Conservation (phyloP, 2,888 invertebrate genomes). For the Muscina levida region DNA sequence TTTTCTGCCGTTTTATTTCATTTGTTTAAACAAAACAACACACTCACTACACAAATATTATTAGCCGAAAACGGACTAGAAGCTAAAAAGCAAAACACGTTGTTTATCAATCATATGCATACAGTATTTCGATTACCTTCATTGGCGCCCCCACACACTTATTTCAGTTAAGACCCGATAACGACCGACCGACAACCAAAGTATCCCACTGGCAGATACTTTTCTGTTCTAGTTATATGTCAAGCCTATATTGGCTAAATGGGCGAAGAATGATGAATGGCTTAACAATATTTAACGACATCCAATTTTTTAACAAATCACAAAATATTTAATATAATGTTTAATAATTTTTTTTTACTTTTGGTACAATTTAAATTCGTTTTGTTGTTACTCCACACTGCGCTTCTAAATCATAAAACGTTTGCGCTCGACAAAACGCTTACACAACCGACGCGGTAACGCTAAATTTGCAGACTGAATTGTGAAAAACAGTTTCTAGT, state of each 20-base stretch:
- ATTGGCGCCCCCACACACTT: too few relatives aligned
- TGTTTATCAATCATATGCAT: constrained; percentile 45
- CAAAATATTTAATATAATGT: constrained; percentile 1
- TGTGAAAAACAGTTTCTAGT: constrained; percentile 30
- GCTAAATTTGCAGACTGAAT: constrained; percentile 73
- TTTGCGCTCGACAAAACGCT: constrained; percentile 6
- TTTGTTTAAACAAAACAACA: constrained; percentile 44
- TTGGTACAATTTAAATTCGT: constrained; percentile 1
- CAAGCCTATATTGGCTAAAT: too few relatives aligned
- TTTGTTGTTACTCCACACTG: neutral
- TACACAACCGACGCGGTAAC: constrained; percentile 70
- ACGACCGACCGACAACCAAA: neutral
- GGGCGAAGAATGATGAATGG: too few relatives aligned
- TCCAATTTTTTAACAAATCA: too few relatives aligned
- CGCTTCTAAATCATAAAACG: constrained; percentile 31
- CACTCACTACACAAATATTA: constrained; percentile 44
- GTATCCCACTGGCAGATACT: neutral
- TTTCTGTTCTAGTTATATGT: neutral
- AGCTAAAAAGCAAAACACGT: constrained; percentile 15
- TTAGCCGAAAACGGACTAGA: constrained; percentile 27
- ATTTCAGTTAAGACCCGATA: neutral
- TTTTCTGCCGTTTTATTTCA: constrained; percentile 29
- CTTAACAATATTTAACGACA: too few relatives aligned
- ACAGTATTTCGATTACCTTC: too few relatives aligned
- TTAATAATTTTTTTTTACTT: neutral